Base-by-base conservation (phyloP, 2,888 invertebrate species). In the Drosophila birchii region DNA sequence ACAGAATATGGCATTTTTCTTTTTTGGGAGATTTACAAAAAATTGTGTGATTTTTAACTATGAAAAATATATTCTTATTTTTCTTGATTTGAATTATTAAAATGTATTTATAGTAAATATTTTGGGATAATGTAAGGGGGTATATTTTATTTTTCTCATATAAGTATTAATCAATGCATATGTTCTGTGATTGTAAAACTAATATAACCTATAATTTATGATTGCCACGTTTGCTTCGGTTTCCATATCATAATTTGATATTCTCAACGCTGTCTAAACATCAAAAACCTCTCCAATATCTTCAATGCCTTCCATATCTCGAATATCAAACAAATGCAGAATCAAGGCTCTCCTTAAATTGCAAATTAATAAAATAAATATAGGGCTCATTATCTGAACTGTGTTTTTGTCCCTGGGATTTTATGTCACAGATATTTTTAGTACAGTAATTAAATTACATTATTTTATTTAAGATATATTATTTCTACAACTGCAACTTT, bases 311-410 rank as follows among this genome's bases (percentile, higher is more conserved):
- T 23, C 23, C 44, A 44, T 44, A 23, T 44, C n/a, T n/a, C 6
- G 6, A n/a, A 45, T 29, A n/a, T 9, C 32, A 38, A 26, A 20
- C 44, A 14, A 38, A 45, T 29, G 12, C 12, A 12, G 7, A 16
- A 34, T 61, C 60, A 61, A 60, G 60, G 60, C 23, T 59, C 18
- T 23, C 1, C 60, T 43, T 32, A 5, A 34, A 59, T 59, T 23
- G 5, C 41, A 32, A 23, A n/a, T 12, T 41, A 59, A 20, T n/a
- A 26, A 23, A 29, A 23, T 43, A 43, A 18, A 38, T 58, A 23
- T n/a, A 45, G 26, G 5, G 9, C 1, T 1, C 11, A 47, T 12
- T 45, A 26, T 16, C n/a, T 11, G 5, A 26, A 45, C n/a, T 16
- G 0, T n/a, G 9, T 11, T 1, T 45, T 26, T 47, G 11, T 29